Base-by-base conservation (phyloP, 1,140 invertebrate species). In the Rhynchophorus ferrugineus region DNA sequence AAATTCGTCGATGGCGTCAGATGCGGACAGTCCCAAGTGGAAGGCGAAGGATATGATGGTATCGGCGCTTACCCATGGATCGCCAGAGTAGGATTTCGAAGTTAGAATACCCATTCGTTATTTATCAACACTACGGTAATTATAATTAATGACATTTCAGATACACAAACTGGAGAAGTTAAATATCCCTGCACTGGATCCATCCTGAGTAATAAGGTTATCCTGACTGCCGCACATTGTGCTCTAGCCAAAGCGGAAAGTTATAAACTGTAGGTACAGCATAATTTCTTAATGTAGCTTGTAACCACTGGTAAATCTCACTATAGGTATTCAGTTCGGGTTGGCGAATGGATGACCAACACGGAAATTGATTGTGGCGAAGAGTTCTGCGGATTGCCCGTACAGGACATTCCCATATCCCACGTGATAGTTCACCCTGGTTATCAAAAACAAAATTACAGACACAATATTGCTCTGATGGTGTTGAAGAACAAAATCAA, bases 151-250 rank as follows among this genome's bases (percentile, higher is more conserved):
- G 8, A 34, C 3, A 44, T 67, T 20, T 57, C n/a, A 82, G 81
- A 81, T 59, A 73, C 76, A 41, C 71, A 77, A 7, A 78, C 71
- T 2, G 78, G 78, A 17, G 75, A 76, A 34, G 72, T 80, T 29
- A 75, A 78, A 16, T 82, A 80, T 67, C 80, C 81, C 0, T 87
- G 84, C 60, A 78, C 80, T 36, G 83, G 82, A 1, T 81, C 81
- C 3, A 79, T 85, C 8, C 78, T 87, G 16, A 76, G 75, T 3
- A 75, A 75, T 46, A 60, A 71, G 34, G 73, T 80, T 9, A 72
- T 86, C 21, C 61, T 85, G 7, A 86, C 83, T 1, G 83, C 83
- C 0, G 84, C 82, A 1, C 83, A 85, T 60, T 86, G 83, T 66
- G 81, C 81, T 3, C 58, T 83, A 37, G 80, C 80, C 1, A 83